Percentiles rank a stretch among this genome's conserved stretches.
phyloP scores from a whole-genome alignment of 2,888 invertebrate genomes.

The Tetragonula carbonaria region DNA sequence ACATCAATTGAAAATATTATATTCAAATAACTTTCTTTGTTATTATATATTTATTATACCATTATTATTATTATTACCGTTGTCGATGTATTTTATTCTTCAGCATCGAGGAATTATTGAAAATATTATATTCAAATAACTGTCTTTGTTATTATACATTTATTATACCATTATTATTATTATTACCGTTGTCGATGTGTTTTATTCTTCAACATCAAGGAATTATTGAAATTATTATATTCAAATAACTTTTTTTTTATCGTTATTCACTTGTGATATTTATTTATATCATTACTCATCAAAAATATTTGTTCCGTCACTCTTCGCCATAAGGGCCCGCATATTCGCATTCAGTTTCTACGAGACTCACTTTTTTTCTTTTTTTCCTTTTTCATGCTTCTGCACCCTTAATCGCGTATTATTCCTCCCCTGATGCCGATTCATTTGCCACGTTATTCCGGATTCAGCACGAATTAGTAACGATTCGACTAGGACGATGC shows the following conservation, averaged over 20 bases:
- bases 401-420: neutral
- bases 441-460: neutral
- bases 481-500: neutral
- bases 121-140: neutral
- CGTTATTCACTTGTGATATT: too few species aligned
- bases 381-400: neutral
- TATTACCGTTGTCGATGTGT: neutral
- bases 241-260: too few species aligned
- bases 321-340: too few species aligned
- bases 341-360: too few species aligned
- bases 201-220: too few species aligned
- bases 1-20: too few species aligned
- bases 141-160: neutral
- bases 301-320: too few species aligned
- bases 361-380: neutral
- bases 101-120: neutral
- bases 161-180: neutral
- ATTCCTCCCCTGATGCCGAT: slow-evolving; percentile 2
- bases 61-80: too few species aligned
- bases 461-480: slow-evolving; percentile 15
- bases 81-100: neutral
- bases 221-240: too few species aligned
- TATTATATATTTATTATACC: too few species aligned
- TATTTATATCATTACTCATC: too few species aligned
- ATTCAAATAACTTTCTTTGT: too few species aligned